Percentiles rank a stretch among this genome's conserved stretches.
These are phyloP conservation scores for Brachionus rubens DNA, from an alignment of 1,140 invertebrate genomes.

Conservation along the genomic window DNA sequence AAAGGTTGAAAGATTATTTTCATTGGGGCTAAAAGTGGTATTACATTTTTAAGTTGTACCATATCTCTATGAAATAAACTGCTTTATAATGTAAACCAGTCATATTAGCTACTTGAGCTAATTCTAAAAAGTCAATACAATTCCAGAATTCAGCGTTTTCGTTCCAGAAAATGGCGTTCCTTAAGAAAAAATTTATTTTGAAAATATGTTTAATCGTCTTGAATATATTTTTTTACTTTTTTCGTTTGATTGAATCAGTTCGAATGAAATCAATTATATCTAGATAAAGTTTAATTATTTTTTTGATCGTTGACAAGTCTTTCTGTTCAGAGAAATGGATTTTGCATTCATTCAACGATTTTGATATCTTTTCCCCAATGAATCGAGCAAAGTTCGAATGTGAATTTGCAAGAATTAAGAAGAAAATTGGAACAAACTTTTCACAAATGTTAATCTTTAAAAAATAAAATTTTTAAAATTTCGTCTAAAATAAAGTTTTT, in stretches of 20 bases:
- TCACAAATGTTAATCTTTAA: background rate
- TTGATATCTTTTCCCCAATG: background rate
- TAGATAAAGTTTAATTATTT: background rate
- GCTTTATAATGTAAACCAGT: background rate
- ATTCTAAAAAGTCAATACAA: background rate
- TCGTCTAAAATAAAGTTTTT: no score
- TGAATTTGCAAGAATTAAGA: no score
- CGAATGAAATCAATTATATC: background rate
- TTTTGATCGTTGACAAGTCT: background rate
- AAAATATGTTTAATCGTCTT: background rate
- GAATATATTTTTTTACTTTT: background rate
- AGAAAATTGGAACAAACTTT: background rate
- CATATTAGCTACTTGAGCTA: background rate
- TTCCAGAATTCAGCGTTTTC: background rate
- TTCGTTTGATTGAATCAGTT: background rate
- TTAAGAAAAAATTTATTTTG: background rate
- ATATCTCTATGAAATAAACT: slow-evolving; percentile 3
- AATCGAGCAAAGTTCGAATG: no score
- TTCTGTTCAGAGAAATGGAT: background rate
- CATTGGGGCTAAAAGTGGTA: background rate
- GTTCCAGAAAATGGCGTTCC: background rate
- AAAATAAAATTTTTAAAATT: no score
- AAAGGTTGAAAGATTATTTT: background rate
- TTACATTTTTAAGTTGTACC: slow-evolving; percentile 17
- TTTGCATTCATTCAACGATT: background rate